Conservation (phyloP, 2,888 invertebrate species). For the Torymus texanus region DNA sequence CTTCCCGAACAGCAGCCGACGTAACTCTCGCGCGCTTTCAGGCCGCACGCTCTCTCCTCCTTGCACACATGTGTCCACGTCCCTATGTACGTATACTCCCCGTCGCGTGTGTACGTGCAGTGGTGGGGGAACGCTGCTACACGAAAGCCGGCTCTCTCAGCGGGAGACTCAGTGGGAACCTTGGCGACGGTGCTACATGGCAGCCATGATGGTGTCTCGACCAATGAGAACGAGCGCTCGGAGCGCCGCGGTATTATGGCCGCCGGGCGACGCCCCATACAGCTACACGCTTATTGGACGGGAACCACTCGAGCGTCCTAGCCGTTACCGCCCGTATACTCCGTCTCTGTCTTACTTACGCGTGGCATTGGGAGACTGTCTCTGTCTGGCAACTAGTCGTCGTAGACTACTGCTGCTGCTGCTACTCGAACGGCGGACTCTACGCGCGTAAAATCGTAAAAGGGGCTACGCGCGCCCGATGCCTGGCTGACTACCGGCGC, state of each 20-base stretch:
- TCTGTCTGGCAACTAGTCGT: neutral
- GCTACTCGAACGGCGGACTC: neutral
- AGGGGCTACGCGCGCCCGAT: slow-evolving; percentile 20
- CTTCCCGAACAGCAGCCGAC: slow-evolving; percentile 34
- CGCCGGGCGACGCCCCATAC: slow-evolving; percentile 71
- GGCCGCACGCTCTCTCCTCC: slow-evolving; percentile 13
- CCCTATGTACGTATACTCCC: neutral
- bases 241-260: slow-evolving; percentile 70
- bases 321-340: slow-evolving; percentile 25
- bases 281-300: slow-evolving; percentile 72
- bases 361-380: neutral
- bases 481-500: slow-evolving; percentile 41
- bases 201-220: slow-evolving; percentile 70
- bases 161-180: slow-evolving; percentile 44
- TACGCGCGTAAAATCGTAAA: slow-evolving; percentile 49
- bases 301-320: slow-evolving; percentile 69
- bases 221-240: slow-evolving; percentile 65
- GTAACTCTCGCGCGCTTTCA: slow-evolving; percentile 30
- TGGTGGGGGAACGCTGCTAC: neutral
- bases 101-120: neutral
- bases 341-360: slow-evolving; percentile 8
- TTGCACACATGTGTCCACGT: neutral
- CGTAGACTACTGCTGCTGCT: neutral
- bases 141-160: slow-evolving; percentile 13
- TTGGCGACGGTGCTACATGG: slow-evolving; percentile 56